phyloP scores from a whole-genome alignment of 1,140 invertebrate genomes.

The Drosophila melanica region DNA sequence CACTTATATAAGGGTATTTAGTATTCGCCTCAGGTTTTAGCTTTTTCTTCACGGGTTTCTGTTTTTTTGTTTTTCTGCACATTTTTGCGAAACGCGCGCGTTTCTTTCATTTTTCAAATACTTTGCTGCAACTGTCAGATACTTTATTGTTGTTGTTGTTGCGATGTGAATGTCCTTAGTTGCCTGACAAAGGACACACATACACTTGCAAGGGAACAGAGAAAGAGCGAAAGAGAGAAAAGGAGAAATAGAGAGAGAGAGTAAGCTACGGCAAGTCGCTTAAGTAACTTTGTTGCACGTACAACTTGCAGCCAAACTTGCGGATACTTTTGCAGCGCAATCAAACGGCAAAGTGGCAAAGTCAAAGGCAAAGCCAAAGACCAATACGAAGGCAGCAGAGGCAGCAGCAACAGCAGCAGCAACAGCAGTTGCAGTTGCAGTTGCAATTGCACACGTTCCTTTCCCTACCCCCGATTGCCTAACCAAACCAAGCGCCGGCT shows the following conservation, averaged over 20 bases:
- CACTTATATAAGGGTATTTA: background rate
- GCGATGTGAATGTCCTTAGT: constrained; percentile 39
- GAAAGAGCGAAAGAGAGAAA: background rate
- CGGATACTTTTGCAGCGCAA: constrained; percentile 31
- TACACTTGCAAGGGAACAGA: constrained; percentile 5
- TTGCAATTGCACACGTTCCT: constrained; percentile 3
- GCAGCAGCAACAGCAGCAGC: background rate
- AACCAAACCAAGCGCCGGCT: constrained; percentile 39
- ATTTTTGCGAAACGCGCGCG: constrained; percentile 31
- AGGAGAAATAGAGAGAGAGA: background rate
- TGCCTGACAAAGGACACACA: constrained; percentile 73
- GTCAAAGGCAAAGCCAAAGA: constrained; percentile 32
- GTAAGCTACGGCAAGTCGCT: background rate
- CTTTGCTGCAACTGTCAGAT: constrained; percentile 73
- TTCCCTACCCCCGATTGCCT: background rate
- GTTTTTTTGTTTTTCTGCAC: constrained; percentile 21
- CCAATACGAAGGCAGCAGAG: background rate
- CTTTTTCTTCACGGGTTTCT: background rate
- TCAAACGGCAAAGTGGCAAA: constrained; percentile 51
- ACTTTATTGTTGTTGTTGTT: constrained; percentile 45
- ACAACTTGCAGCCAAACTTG: constrained; percentile 46
- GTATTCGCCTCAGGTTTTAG: background rate
- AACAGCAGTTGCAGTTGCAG: constrained; percentile 13
- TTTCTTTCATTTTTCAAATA: constrained; percentile 77
- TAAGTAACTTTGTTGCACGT: constrained; percentile 53